Evolutionary conservation across 1,140 invertebrate species (phyloP).

Genomic region (Neotoxoptera formosana): DNA sequence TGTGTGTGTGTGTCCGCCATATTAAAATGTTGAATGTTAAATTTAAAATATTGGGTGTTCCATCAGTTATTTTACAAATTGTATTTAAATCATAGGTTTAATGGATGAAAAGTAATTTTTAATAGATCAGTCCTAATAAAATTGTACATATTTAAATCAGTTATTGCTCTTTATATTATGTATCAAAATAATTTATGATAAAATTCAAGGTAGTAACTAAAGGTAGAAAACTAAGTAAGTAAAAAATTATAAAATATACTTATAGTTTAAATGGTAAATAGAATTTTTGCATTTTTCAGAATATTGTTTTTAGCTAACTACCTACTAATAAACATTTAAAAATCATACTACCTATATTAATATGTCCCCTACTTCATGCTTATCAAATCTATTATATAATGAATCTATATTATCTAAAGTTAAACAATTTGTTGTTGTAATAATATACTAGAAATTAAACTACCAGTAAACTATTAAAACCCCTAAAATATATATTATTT

Average conservation of each 20-base stretch:
- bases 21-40: neutral
- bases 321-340: neutral
- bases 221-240: neutral
- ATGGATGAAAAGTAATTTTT: neutral
- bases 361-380: neutral
- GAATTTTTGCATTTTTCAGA: neutral
- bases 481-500: neutral
- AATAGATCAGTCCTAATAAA: neutral
- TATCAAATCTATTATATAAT: neutral
- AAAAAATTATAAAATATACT: neutral
- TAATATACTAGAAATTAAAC: neutral
- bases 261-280: neutral
- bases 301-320: neutral
- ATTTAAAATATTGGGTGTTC: neutral
- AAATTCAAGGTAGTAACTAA: neutral
- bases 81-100: neutral
- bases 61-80: neutral
- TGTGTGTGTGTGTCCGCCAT: neutral
- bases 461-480: neutral
- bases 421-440: neutral
- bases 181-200: neutral
- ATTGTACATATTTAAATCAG: neutral
- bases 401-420: no score
- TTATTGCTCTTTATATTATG: neutral
- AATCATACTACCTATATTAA: neutral